These are phyloP conservation scores for Agrotis clavis DNA, from an alignment of 2,888 invertebrate genomes.

Conservation along the genomic window DNA sequence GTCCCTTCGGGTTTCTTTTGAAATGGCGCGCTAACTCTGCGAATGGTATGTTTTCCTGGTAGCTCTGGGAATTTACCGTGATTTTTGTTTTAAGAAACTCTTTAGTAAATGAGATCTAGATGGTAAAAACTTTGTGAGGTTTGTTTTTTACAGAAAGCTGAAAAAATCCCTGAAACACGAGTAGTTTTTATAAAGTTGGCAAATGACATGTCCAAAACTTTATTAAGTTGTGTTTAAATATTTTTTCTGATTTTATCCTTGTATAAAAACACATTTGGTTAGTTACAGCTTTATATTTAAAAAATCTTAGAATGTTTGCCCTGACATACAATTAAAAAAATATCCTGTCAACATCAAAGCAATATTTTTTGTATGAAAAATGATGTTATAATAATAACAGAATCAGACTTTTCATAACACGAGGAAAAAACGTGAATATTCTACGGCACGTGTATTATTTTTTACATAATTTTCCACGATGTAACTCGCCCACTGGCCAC, in stretches of 20 bases:
- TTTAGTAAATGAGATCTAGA: constrained; percentile 34
- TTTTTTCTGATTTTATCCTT: not conserved
- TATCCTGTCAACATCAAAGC: not conserved
- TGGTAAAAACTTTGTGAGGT: constrained; percentile 14
- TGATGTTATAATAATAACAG: constrained; percentile 6
- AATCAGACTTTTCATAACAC: not conserved
- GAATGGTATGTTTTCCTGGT: constrained; percentile 59
- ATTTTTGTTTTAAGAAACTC: constrained; percentile 48
- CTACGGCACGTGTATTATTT: not conserved
- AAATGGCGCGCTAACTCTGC: constrained; percentile 53
- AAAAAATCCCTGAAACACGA: constrained; percentile 1
- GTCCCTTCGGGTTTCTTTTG: constrained; percentile 70
- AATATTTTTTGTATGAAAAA: not conserved
- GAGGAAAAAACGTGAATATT: not conserved
- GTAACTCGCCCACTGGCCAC: constrained; percentile 23
- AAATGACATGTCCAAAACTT: constrained; percentile 4
- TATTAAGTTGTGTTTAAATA: constrained; percentile 1
- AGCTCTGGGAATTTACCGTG: constrained; percentile 31
- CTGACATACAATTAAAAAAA: not conserved
- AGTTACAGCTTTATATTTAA: not conserved
- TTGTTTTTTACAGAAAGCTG: constrained; percentile 2
- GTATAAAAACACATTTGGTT: not conserved
- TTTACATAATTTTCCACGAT: constrained; percentile 13
- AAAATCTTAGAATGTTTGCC: not conserved
- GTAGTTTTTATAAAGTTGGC: not conserved